phyloP scores from a whole-genome alignment of 2,888 invertebrate species.

The Oligia strigilis region DNA sequence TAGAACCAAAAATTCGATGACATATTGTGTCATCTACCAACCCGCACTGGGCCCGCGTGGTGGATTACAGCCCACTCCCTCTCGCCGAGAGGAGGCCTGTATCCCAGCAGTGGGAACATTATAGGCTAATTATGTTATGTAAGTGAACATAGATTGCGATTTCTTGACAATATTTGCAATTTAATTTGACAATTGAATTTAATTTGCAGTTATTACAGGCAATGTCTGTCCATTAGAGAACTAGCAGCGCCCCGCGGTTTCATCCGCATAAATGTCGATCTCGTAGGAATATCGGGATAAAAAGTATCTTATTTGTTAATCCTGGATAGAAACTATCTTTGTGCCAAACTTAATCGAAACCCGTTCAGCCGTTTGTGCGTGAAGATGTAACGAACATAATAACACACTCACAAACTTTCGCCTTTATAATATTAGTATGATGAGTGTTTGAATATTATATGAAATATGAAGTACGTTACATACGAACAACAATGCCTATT shows the following conservation, averaged over 20 bases:
- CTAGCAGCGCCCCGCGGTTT: too few relatives aligned
- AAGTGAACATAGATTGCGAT: slow-evolving; percentile 24
- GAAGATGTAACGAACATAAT: too few relatives aligned
- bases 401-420: too few relatives aligned
- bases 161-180: slow-evolving; percentile 12
- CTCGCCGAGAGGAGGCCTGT: background rate
- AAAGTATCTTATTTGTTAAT: too few relatives aligned
- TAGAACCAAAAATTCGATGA: background rate
- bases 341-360: too few relatives aligned
- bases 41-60: background rate
- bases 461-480: slow-evolving; percentile 6
- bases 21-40: background rate
- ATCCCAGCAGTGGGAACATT: background rate
- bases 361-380: too few relatives aligned
- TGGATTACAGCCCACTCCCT: background rate
- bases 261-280: too few relatives aligned
- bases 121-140: too few relatives aligned
- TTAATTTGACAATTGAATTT: slow-evolving; percentile 2
- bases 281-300: too few relatives aligned
- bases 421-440: too few relatives aligned
- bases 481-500: slow-evolving; percentile 8
- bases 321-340: too few relatives aligned
- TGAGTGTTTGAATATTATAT: background rate
- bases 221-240: background rate
- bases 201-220: background rate